Evolutionary conservation across 2,797 vertebrate species (phyloP).

Genomic region (Danio albolineatus): DNA sequence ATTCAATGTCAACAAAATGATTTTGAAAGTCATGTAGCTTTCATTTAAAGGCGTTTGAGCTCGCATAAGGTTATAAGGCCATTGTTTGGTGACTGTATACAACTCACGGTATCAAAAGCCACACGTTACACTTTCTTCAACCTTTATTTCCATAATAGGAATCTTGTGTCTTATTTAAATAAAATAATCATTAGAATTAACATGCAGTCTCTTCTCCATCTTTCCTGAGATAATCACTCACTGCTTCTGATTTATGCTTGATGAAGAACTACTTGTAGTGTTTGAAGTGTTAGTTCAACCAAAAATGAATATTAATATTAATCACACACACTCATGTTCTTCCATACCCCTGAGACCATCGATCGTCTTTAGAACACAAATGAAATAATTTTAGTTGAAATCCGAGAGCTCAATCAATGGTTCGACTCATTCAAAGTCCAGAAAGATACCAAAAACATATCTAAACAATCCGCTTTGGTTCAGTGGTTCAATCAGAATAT

Average conservation of each 20-base stretch:
- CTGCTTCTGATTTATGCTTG: neutral
- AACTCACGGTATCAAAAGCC: slow-evolving; percentile 81
- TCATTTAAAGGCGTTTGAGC: slow-evolving; percentile 62
- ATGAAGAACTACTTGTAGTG: neutral
- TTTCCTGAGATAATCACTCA: slow-evolving; percentile 1
- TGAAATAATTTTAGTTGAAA: too few species aligned
- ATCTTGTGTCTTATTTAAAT: slow-evolving; percentile 92
- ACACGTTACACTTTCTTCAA: slow-evolving; percentile 65
- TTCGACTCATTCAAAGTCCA: too few species aligned
- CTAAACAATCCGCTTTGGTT: too few species aligned
- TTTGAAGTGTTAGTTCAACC: too few species aligned
- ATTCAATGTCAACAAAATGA: slow-evolving; percentile 10
- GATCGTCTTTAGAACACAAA: too few species aligned
- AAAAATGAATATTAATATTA: too few species aligned
- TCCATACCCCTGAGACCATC: too few species aligned
- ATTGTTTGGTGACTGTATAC: slow-evolving; percentile 82
- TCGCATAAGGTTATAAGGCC: slow-evolving; percentile 81
- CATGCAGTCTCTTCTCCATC: slow-evolving; percentile 4
- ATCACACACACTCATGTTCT: too few species aligned
- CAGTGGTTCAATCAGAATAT: too few species aligned
- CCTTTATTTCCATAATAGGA: slow-evolving; percentile 87
- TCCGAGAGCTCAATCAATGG: too few species aligned
- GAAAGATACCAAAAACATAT: too few species aligned
- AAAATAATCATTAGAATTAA: slow-evolving; percentile 84
- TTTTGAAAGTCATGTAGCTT: slow-evolving; percentile 34